Evolutionary conservation across 2,113 vertebrate genomes (phyloP), one percentile per base, ranked within the genome.

Genomic region (Struthidea cinerea): DNA sequence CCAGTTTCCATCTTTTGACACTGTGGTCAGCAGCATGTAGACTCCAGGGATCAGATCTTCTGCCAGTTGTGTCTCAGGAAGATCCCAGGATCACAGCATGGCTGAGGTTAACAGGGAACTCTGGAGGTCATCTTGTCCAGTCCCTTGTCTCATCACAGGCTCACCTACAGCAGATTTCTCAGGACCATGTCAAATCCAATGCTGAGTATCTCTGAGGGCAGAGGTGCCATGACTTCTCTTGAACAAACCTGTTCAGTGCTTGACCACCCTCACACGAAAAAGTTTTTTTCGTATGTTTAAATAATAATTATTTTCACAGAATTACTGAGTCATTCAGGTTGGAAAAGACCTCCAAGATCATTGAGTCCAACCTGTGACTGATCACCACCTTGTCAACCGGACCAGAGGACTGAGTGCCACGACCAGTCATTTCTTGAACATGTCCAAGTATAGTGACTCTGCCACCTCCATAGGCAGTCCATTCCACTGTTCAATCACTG

Each of bases 141-240:
- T 11, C 3, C 7, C 7, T 21, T 23, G 27, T 28, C 24, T 65
- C 32, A 33, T 24, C 1, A 1, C 10, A 37, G 13, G 21, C 9
- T 44, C 11, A 47, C 27, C 15, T 24, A 11, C 6, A 56, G 14
- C 21, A 89, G 11, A 20, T 41, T 81, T n/a, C 50, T 65, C 24
- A 41, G 27, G 24, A 33, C 16, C 0, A 0, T 10, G 10, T 55
- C 23, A 27, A 64, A 8, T 39, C 30, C 3, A 1, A 33, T 30
- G 65, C 20, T 73, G 27, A 80, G 13, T 24, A 79, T 18, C 17
- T 56, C 4, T 18, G 35, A 52, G 37, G 27, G 19, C 3, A 7
- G 12, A 69, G 14, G 16, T 24, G 44, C 27, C 11, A 13, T 2
- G 1, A 55, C 13, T 26, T 35, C 42, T 20, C 27, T 59, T 50